Base-by-base conservation (phyloP, 2,888 invertebrate genomes). In the Hypomecis atomaria region DNA sequence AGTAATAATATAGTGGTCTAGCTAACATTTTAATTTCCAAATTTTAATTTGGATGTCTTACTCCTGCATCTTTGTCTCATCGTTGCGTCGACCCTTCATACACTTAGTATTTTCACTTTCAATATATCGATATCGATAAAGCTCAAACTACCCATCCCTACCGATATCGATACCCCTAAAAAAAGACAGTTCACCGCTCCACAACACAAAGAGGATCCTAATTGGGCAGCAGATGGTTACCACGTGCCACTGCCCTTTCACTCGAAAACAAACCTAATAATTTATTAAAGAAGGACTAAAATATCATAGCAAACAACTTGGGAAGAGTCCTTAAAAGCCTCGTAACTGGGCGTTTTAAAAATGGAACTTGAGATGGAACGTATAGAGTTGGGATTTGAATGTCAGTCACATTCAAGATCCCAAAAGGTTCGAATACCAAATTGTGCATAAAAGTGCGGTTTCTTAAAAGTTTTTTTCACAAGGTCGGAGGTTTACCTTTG, bases 201-300 rank as follows among this genome's bases (percentile, higher is more conserved):
- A 72, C 67, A 69, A 68, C 59, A 71, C 69, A 71, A 72, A 70
- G 67, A 62, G 57, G 61, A 52, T 69, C 70, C 79, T 85, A 85
- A 86, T 87, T 85, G 83, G 77, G 73, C 74, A 78, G 82, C 88
- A 87, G 87, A 84, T 87, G 88, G 77, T 75, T 71, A 66, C 75
- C 65, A 62, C 73, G 73, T 71, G 73, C 72, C 66, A 40, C 57
- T 67, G 60, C 72, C 67, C 66, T 68, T 70, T 67, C 62, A 66
- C 65, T 59, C 66, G 65, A 65, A 54, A 47, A 43, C 11, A 52
- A 53, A 59, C 52, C 66, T 60, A 70, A 69, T 3, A 0, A 0
- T 6, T 0, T 34, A 7, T 1, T 0, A 4, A 3, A 6, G 60
- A 67, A 13, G 47, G n/a, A 13, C 40, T 36, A 65, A 56, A 69